phyloP scores from a whole-genome alignment of 2,888 invertebrate genomes.

The Galerucella pusilla region DNA sequence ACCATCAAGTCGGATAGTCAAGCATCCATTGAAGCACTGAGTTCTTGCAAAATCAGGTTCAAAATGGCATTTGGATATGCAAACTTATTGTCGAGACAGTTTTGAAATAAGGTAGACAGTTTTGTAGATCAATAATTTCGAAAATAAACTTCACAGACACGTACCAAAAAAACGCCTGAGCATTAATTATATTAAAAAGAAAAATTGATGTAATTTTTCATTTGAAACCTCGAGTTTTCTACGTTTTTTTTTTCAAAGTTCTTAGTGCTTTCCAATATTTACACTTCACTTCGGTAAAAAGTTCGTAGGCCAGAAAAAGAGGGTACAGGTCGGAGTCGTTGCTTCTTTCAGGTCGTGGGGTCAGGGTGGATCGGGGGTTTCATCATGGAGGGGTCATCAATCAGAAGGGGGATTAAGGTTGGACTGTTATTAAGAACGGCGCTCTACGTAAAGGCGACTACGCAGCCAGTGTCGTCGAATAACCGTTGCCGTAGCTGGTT shows the following conservation, averaged over 20 bases:
- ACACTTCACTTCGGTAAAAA: conserved; percentile 5
- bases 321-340: conserved; percentile 21
- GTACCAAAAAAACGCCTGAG: no score
- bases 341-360: conserved; percentile 29
- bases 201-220: background rate
- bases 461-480: conserved; percentile 11
- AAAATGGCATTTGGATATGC: no score
- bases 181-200: background rate
- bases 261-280: conserved; percentile 26
- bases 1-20: no score
- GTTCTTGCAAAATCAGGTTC: no score
- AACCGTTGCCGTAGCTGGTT: background rate
- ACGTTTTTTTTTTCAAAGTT: conserved; percentile 3
- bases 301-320: conserved; percentile 21
- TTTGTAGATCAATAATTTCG: no score
- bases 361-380: conserved; percentile 37
- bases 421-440: conserved; percentile 65
- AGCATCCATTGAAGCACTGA: no score
- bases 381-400: conserved; percentile 64
- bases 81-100: no score
- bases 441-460: conserved; percentile 58
- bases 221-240: background rate
- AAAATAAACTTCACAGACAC: no score
- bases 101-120: no score
- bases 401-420: conserved; percentile 64